phyloP scores from a whole-genome alignment of 1,140 invertebrate species.

The Hetaerina americana region DNA sequence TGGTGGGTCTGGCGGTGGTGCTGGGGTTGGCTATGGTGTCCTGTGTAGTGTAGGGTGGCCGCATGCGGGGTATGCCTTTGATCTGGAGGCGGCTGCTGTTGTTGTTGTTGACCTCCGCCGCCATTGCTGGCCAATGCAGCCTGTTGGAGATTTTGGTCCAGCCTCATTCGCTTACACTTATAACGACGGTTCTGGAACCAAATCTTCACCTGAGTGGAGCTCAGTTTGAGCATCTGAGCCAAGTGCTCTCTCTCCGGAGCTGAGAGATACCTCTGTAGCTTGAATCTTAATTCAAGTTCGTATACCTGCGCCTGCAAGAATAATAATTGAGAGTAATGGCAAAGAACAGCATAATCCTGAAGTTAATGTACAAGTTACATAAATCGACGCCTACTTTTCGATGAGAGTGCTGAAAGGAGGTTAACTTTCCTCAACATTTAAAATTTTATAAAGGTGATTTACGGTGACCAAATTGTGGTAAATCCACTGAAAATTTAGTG shows the following conservation, averaged over 20 bases:
- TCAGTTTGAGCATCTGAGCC: conserved; percentile 36
- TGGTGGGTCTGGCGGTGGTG: background rate
- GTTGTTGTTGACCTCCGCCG: background rate
- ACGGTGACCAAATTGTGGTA: too few species aligned
- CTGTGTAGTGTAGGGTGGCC: background rate
- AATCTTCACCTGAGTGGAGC: conserved; percentile 40
- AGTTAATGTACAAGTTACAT: background rate
- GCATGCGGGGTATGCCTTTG: too few species aligned
- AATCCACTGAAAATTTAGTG: too few species aligned
- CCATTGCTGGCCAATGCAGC: background rate
- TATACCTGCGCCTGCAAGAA: conserved; percentile 57
- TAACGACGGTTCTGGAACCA: conserved; percentile 54
- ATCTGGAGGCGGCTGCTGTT: background rate
- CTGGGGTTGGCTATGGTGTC: background rate
- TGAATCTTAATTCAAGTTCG: conserved; percentile 50
- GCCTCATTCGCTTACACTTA: conserved; percentile 36
- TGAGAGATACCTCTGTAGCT: conserved; percentile 52
- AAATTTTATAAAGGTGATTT: background rate
- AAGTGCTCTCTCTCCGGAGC: conserved; percentile 52
- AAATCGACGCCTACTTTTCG: background rate
- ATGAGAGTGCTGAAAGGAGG: background rate
- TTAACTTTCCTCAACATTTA: background rate
- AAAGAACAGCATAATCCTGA: background rate
- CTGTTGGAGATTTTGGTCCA: conserved; percentile 10
- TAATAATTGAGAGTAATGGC: background rate